Evolutionary conservation across 2,888 invertebrate species (phyloP), one percentile per base, ranked within the genome.

Genomic region (Rotaria socialis): DNA sequence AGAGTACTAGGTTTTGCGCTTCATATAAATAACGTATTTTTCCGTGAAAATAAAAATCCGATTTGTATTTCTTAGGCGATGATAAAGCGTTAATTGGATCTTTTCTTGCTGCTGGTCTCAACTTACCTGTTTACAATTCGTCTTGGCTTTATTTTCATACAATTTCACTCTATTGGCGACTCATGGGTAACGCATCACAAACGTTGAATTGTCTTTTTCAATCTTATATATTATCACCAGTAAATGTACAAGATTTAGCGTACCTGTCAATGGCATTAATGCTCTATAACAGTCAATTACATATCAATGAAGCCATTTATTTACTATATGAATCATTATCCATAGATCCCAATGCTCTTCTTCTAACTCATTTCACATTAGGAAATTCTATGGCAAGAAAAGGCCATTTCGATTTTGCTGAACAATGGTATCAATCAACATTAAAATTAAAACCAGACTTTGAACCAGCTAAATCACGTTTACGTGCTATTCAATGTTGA

Each of bases 221-320:
- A n/a, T 80, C 80, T 11, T n/a, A 80, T 80, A 3, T 47, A 47
- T 47, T 80, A 80, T 80, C 80, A n/a, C 80, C 80, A 47, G 0
- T 1, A 6, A n/a, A 80, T 11, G 80, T 80, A n/a, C 24, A 80
- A 24, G 80, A 80, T n/a, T 80, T 80, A n/a, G n/a, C 80, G 11
- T 47, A 47, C 24, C 14, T 80, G 5, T 80, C 80, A n/a, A 80
- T 80, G 22, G 80, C 80, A n/a, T 47, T 47, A 11, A 11, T 80
- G n/a, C 47, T 47, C 8, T 80, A 80, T n/a, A 80, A 80, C 47
- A 80, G 80, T 47, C 80, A 80, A 80, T 2, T 80, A n/a, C 16
- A 80, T 80, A 47, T 47, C 6, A 80, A 80, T 80, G 80, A 80
- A 80, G 80, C 80, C 11, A n/a, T 80, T n/a, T 80, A 80, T 47